phyloP scores from a whole-genome alignment of 2,888 invertebrate genomes.

The Auanema freiburgensis region DNA sequence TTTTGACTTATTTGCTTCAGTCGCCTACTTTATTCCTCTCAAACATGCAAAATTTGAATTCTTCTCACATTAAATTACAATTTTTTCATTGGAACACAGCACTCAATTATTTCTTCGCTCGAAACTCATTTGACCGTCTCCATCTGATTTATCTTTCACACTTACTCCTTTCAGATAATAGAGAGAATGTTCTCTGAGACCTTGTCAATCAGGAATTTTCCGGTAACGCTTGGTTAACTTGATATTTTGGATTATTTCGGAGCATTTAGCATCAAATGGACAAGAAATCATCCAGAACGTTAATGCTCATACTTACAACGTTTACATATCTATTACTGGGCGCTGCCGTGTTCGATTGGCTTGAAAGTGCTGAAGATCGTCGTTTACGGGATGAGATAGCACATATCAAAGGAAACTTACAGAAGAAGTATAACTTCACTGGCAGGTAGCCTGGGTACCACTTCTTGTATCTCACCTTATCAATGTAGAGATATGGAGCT shows the following conservation, averaged over 20 bases:
- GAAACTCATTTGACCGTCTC: too few species aligned
- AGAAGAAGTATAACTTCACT: slow-evolving; percentile 89
- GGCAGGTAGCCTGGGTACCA: slow-evolving; percentile 22
- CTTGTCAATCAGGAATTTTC: background rate
- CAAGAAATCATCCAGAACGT: slow-evolving; percentile 92
- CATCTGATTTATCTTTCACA: too few species aligned
- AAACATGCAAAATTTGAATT: too few species aligned
- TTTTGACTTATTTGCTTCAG: too few species aligned
- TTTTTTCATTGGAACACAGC: too few species aligned
- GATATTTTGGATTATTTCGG: background rate
- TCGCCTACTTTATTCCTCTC: too few species aligned
- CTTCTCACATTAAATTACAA: too few species aligned
- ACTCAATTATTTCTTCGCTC: too few species aligned
- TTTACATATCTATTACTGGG: slow-evolving; percentile 97
- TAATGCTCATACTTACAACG: slow-evolving; percentile 92
- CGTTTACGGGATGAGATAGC: slow-evolving; percentile 68
- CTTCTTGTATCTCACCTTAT: background rate
- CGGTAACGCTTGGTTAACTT: background rate
- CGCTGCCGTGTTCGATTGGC: slow-evolving; percentile 93
- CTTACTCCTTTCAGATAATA: too few species aligned
- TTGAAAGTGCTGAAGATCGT: slow-evolving; percentile 65
- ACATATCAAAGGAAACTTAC: slow-evolving; percentile 70
- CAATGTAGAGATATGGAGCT: slow-evolving; percentile 81
- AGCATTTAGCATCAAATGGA: slow-evolving; percentile 71
- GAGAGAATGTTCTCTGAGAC: background rate